Conservation (phyloP, 2,113 vertebrate genomes). For the Scatophagus argus region DNA sequence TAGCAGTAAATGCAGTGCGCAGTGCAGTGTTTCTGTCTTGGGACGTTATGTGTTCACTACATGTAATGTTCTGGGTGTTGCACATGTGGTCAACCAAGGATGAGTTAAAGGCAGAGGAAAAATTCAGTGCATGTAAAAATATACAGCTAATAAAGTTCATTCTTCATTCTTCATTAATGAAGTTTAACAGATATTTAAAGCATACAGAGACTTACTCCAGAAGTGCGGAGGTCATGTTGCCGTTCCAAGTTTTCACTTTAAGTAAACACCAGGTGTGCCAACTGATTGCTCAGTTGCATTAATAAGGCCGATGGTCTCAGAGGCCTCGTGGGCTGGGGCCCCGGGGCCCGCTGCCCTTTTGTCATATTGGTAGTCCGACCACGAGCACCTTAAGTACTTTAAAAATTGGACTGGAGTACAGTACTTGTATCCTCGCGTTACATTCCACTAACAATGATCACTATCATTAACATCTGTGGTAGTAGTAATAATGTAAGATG, state of each 20-base stretch:
- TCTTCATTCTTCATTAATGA: too few species aligned
- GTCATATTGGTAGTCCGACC: not conserved
- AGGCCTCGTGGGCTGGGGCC: not conserved
- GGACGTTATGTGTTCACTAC: too few species aligned
- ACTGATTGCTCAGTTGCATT: not conserved
- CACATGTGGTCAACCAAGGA: too few species aligned
- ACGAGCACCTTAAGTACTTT: not conserved
- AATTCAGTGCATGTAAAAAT: too few species aligned
- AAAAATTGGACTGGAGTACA: not conserved
- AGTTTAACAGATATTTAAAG: slow-evolving; percentile 4
- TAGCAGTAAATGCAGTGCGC: too few species aligned
- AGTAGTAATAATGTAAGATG: not conserved
- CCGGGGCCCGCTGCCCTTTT: not conserved
- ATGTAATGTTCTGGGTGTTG: too few species aligned
- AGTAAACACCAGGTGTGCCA: not conserved
- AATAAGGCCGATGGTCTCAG: not conserved
- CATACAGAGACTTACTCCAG: not conserved
- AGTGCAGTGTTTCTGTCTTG: too few species aligned
- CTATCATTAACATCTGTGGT: not conserved
- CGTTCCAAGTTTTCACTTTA: not conserved
- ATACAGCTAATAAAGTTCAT: not conserved
- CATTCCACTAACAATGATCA: not conserved
- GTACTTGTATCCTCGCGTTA: too few species aligned
- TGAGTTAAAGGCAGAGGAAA: too few species aligned
- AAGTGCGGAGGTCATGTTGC: too few species aligned